Conservation (phyloP, 2,888 invertebrate species). For the Rapana venosa region DNA sequence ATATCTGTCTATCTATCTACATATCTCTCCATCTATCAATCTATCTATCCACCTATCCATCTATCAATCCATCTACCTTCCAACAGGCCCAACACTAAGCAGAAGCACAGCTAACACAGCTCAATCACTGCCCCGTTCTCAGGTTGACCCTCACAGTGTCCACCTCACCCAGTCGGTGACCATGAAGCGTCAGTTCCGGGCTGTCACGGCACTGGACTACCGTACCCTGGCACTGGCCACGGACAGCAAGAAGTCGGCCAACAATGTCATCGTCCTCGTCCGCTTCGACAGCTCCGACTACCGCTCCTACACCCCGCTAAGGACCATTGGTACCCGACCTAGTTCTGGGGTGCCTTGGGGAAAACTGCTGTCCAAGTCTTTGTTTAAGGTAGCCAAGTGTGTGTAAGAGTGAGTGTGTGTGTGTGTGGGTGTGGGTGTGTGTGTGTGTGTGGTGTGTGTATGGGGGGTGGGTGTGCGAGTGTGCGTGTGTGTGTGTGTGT, state of each 20-base stretch:
- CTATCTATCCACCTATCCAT: too few species aligned
- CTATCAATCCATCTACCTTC: too few species aligned
- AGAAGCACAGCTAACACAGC: too few species aligned
- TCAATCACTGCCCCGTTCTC: neutral
- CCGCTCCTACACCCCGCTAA: neutral
- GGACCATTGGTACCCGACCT: slow-evolving; percentile 18
- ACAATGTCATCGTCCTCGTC: slow-evolving; percentile 32
- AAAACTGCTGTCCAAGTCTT: slow-evolving; percentile 20
- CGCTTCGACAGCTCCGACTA: slow-evolving; percentile 35
- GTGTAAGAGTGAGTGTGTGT: neutral
- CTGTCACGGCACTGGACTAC: slow-evolving; percentile 39
- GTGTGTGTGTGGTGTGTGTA: neutral
- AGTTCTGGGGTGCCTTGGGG: neutral
- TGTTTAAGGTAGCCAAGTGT: slow-evolving; percentile 17
- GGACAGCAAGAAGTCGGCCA: slow-evolving; percentile 25
- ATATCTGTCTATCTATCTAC: too few species aligned
- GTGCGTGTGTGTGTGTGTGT: neutral
- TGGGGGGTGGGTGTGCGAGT: neutral
- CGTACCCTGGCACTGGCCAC: slow-evolving; percentile 37
- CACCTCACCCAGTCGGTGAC: slow-evolving; percentile 26
- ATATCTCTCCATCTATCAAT: too few species aligned
- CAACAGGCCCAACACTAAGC: too few species aligned
- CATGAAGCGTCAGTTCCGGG: slow-evolving; percentile 38
- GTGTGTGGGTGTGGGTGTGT: neutral
- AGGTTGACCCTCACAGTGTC: slow-evolving; percentile 29